Evolutionary conservation across 2,888 invertebrate genomes (phyloP).

Genomic region (Ommatoiulus sabulosus): DNA sequence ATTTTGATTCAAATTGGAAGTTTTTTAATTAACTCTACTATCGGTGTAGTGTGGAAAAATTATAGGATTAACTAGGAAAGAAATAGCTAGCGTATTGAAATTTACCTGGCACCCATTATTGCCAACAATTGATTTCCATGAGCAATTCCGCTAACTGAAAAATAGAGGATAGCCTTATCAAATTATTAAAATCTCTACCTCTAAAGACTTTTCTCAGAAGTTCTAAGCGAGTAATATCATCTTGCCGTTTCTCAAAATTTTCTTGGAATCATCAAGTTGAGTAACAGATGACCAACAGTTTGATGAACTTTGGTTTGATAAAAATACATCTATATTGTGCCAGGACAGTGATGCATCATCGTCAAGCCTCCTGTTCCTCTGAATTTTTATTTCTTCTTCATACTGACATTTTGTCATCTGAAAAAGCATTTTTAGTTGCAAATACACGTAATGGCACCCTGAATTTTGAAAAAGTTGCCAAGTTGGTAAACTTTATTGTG

Average conservation of each 20-base stretch:
- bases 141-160: constrained; percentile 82
- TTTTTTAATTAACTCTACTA: too few relatives aligned
- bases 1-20: too few relatives aligned
- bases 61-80: not conserved
- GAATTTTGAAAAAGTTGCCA: too few relatives aligned
- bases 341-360: constrained; percentile 62
- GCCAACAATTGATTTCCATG: constrained; percentile 87
- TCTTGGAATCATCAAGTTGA: constrained; percentile 60
- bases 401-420: not conserved
- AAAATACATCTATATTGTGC: constrained; percentile 64
- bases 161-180: not conserved
- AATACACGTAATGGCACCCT: too few relatives aligned
- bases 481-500: too few relatives aligned
- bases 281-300: constrained; percentile 32
- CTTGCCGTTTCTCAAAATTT: constrained; percentile 63
- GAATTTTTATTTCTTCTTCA: not conserved
- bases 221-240: not conserved
- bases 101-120: constrained; percentile 76
- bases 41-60: not conserved
- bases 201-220: not conserved
- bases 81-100: not conserved
- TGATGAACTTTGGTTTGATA: constrained; percentile 58
- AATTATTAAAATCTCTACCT: not conserved
- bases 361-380: not conserved
- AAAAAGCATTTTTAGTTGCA: not conserved